Evolutionary conservation across 2,888 invertebrate genomes (phyloP).

Genomic region (Watsonalla cultraria): DNA sequence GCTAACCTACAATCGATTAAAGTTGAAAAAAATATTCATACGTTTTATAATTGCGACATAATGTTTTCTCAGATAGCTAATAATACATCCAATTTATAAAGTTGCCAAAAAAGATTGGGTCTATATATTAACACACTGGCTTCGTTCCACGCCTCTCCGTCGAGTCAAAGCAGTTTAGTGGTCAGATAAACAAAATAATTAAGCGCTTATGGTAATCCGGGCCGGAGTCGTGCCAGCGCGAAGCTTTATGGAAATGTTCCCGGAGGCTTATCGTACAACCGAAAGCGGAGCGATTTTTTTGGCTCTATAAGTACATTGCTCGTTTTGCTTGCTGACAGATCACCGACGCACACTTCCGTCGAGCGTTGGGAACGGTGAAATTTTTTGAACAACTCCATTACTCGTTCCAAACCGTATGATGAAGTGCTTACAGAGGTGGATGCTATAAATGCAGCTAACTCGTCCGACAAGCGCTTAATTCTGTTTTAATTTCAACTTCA

Average conservation of each 20-base stretch:
- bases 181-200: constrained; percentile 72
- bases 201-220: constrained; percentile 56
- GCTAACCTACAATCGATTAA: no score
- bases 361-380: constrained; percentile 1
- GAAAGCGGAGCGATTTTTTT: constrained; percentile 6
- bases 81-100: neutral
- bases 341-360: constrained; percentile 1
- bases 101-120: constrained; percentile 3
- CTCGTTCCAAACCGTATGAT: neutral
- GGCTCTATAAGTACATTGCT: neutral
- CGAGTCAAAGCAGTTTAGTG: constrained; percentile 57
- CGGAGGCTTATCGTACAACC: constrained; percentile 6
- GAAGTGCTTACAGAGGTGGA: constrained; percentile 6
- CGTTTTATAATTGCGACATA: no score
- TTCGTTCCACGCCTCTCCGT: constrained; percentile 28
- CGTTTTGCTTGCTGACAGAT: neutral
- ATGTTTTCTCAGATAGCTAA: no score
- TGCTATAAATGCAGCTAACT: constrained; percentile 41
- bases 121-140: constrained; percentile 23
- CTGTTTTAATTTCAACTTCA: constrained; percentile 46
- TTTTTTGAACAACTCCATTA: neutral
- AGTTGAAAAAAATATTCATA: no score
- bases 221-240: constrained; percentile 26
- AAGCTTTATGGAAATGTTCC: constrained; percentile 42
- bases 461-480: constrained; percentile 35